These are phyloP conservation scores for Paraplagusia blochii DNA, from an alignment of 2,113 vertebrate genomes.

Conservation along the genomic window DNA sequence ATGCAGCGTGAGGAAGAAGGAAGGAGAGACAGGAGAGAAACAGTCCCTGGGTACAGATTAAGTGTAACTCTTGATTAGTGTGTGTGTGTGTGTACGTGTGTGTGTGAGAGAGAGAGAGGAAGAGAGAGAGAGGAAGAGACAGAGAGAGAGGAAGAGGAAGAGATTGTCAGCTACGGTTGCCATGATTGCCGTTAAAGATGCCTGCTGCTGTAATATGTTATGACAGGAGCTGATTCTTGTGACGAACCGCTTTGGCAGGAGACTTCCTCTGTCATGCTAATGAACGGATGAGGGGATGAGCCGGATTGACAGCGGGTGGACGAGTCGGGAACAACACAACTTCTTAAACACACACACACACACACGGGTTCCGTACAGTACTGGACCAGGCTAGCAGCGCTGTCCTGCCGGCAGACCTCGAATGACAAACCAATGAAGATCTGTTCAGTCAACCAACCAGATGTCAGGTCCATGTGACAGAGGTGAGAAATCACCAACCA, in stretches of 20 bases:
- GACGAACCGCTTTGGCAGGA: slow-evolving; percentile 79
- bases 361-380: background rate
- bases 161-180: slow-evolving; percentile 56
- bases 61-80: slow-evolving; percentile 53
- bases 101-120: slow-evolving; percentile 22
- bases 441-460: slow-evolving; percentile 16
- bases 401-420: slow-evolving; percentile 23
- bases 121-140: slow-evolving; percentile 21
- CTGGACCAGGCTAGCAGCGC: slow-evolving; percentile 9
- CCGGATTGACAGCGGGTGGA: slow-evolving; percentile 66
- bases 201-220: slow-evolving; percentile 73
- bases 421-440: slow-evolving; percentile 27
- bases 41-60: slow-evolving; percentile 58
- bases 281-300: slow-evolving; percentile 69
- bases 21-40: slow-evolving; percentile 38
- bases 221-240: slow-evolving; percentile 76
- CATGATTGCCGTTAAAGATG: slow-evolving; percentile 60
- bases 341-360: slow-evolving; percentile 12
- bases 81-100: slow-evolving; percentile 10
- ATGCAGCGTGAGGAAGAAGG: slow-evolving; percentile 29
- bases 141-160: slow-evolving; percentile 9
- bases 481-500: slow-evolving; percentile 39
- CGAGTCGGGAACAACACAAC: slow-evolving; percentile 31
- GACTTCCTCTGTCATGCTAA: slow-evolving; percentile 74
- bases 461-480: slow-evolving; percentile 37